These are phyloP conservation scores for Capra hircus DNA, from an alignment of 2,113 vertebrate genomes.

Conservation along the genomic window DNA sequence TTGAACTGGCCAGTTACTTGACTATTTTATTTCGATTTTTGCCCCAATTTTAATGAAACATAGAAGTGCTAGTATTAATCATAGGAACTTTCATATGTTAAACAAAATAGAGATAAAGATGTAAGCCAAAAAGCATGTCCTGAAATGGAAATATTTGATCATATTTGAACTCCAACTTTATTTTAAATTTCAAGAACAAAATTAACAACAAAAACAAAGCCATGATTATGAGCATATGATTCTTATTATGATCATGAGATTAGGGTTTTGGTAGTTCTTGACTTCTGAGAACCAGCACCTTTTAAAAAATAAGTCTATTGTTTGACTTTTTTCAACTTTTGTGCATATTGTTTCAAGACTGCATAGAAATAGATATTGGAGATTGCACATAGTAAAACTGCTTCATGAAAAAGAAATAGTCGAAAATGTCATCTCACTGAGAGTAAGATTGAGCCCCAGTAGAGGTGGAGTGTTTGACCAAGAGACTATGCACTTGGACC, in stretches of 20 bases:
- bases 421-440: neutral
- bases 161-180: slow-evolving; percentile 21
- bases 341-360: neutral
- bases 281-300: neutral
- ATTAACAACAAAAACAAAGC: neutral
- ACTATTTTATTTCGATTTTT: slow-evolving; percentile 33
- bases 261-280: neutral
- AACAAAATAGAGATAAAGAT: slow-evolving; percentile 33
- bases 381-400: neutral
- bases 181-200: slow-evolving; percentile 39
- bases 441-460: neutral
- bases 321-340: neutral
- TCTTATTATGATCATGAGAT: neutral
- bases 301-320: neutral
- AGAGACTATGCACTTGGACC: neutral
- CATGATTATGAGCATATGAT: neutral
- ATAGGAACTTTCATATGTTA: neutral
- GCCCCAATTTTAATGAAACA: slow-evolving; percentile 11
- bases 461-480: neutral
- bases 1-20: neutral
- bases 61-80: slow-evolving; percentile 20
- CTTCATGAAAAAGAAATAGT: slow-evolving; percentile 6
- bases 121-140: neutral
- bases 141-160: neutral
- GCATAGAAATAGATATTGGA: neutral